Percentiles rank a stretch among this genome's conserved stretches.
These are phyloP conservation scores for Rachycentron canadum DNA, from an alignment of 2,797 vertebrate species.

Conservation along the genomic window DNA sequence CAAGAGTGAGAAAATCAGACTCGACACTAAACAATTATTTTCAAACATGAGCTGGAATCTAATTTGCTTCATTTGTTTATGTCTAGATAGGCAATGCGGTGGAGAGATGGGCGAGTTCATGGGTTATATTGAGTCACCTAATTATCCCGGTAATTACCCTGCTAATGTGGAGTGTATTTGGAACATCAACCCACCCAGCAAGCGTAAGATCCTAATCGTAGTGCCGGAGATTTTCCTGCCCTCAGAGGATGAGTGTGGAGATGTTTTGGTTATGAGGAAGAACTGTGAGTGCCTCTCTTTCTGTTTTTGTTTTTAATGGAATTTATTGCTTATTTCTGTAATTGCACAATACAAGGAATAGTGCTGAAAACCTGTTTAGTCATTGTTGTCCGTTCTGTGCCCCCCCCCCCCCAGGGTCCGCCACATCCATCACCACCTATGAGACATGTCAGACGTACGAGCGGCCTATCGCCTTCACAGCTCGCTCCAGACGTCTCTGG, in stretches of 20 bases:
- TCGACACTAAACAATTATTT: not conserved
- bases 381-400: slow-evolving; percentile 25
- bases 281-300: slow-evolving; percentile 90
- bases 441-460: slow-evolving; percentile 99
- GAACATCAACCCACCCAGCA: slow-evolving; percentile 98
- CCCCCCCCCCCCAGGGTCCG: slow-evolving; percentile 88
- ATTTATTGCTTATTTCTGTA: not conserved
- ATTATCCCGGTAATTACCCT: slow-evolving; percentile 98
- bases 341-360: not conserved
- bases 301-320: not conserved
- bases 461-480: slow-evolving; percentile 97
- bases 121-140: slow-evolving; percentile 98
- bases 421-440: slow-evolving; percentile 97
- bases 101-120: slow-evolving; percentile 98
- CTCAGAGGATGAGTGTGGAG: slow-evolving; percentile 97
- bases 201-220: slow-evolving; percentile 98
- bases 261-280: slow-evolving; percentile 99
- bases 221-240: slow-evolving; percentile 99
- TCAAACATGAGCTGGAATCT: slow-evolving; percentile 17
- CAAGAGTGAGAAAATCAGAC: slow-evolving; percentile 90
- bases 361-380: slow-evolving; percentile 15
- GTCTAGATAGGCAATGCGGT: slow-evolving; percentile 94
- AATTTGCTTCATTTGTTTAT: slow-evolving; percentile 43
- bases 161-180: slow-evolving; percentile 95
- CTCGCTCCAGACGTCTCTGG: slow-evolving; percentile 97